These are phyloP conservation scores for Leucophenga maculata DNA, from an alignment of 2,888 invertebrate genomes.

Conservation along the genomic window DNA sequence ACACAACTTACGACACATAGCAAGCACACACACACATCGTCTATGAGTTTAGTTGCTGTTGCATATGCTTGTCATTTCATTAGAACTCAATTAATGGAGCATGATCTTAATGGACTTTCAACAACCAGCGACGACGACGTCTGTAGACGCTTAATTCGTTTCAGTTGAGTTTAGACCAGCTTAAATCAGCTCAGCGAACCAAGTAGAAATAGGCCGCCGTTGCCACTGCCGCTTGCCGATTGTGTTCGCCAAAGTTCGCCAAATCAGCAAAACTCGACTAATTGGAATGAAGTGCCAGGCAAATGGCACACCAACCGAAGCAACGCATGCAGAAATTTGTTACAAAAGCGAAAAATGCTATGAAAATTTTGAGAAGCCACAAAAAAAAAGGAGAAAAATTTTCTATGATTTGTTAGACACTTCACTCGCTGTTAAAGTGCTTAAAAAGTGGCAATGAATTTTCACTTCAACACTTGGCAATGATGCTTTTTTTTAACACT, in stretches of 20 bases:
- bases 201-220: constrained; percentile 50
- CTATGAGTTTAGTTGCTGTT: background rate
- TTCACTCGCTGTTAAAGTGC: no score
- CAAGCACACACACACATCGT: background rate
- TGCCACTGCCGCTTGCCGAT: no score
- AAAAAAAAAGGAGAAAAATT: no score
- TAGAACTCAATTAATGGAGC: constrained; percentile 65
- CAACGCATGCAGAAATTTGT: no score
- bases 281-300: constrained; percentile 50
- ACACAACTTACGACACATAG: background rate
- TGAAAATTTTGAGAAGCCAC: no score
- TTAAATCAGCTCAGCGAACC: constrained; percentile 25
- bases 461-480: no score
- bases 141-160: background rate
- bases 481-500: no score
- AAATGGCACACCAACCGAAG: no score
- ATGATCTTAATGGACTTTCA: constrained; percentile 65
- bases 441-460: no score
- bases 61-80: constrained; percentile 46
- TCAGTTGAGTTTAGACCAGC: background rate
- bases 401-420: no score
- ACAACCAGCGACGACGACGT: constrained; percentile 41
- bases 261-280: constrained; percentile 58
- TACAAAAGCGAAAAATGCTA: no score
- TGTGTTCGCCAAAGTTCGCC: constrained; percentile 53